Base-by-base conservation (phyloP, 2,113 vertebrate genomes). In the Antigone vipio region DNA sequence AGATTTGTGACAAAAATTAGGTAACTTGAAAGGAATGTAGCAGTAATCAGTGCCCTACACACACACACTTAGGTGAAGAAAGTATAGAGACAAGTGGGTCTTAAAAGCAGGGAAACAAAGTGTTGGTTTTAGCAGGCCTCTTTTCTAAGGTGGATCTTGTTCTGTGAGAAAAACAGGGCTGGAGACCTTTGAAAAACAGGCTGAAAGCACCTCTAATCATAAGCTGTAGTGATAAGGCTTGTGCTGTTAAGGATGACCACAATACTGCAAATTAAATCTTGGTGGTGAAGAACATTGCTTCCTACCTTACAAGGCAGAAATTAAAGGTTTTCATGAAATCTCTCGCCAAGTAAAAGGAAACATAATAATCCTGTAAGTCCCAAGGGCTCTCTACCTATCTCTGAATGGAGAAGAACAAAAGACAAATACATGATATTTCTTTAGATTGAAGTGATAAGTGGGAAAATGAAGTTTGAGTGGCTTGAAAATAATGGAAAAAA, bases 191-290 rank as follows among this genome's bases (percentile, higher is more conserved):
- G 84, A 92, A 71, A 4, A 63, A 50, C 8, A 52, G 24, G 23
- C 47, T 35, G 52, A 44, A 96, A 81, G 80, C 74, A 82, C 17
- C n/a, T 63, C 42, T 50, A 62, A 23, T 69, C 20, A 18, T 66
- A 82, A 52, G 26, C n/a, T 86, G 68, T 56, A 75, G 56, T 34
- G 71, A 85, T 62, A 78, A 85, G 86, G 10, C 72, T 93, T 92
- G 38, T 78, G n/a, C 30, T 77, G 20, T 93, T 95, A 94, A 77
- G 68, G 72, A 91, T 94, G 69, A 84, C 76, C 86, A 62, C 80
- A 95, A 92, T 89, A 91, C 32, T 79, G 53, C 64, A 97, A 93
- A 97, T 92, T 81, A 89, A 97, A 93, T 96, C 86, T 92, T 49
- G 18, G 12, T 84, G 42, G 52, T 78, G 77, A 89, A 86, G 86